Percentiles rank a stretch among this genome's conserved stretches.
phyloP scores from a whole-genome alignment of 2,888 invertebrate species.

The Autographa pulchrina region DNA sequence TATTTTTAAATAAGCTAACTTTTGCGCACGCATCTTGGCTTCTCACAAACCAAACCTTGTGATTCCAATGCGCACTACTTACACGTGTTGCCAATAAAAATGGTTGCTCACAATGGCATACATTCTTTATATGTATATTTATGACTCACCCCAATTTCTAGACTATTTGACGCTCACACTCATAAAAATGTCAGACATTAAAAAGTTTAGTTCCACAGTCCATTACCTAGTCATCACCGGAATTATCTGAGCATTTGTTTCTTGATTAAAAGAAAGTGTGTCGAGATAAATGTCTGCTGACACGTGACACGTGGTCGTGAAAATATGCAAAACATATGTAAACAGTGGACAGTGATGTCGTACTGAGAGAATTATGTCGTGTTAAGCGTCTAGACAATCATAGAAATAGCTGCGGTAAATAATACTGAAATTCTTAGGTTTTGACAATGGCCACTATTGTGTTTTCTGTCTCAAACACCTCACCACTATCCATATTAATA shows the following conservation, averaged over 20 bases:
- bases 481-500: too few species aligned
- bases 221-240: slow-evolving; percentile 14
- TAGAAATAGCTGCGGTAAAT: neutral
- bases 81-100: neutral
- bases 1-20: neutral
- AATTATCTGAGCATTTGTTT: slow-evolving; percentile 26
- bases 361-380: neutral
- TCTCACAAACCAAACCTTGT: neutral
- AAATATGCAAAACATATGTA: slow-evolving; percentile 18
- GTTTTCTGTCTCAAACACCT: too few species aligned
- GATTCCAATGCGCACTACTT: neutral
- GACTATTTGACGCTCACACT: neutral
- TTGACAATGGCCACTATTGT: neutral
- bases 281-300: slow-evolving; percentile 29
- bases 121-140: neutral
- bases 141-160: neutral
- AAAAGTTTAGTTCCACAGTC: neutral
- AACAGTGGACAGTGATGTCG: neutral
- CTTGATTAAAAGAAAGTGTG: slow-evolving; percentile 29
- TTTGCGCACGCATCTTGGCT: neutral
- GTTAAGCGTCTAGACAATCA: neutral
- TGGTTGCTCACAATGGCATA: neutral
- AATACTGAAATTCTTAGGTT: neutral
- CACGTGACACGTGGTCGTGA: slow-evolving; percentile 6
- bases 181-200: neutral